Percentiles rank a stretch among this genome's conserved stretches.
These are phyloP conservation scores for Bombycilla garrulus DNA, from an alignment of 2,113 vertebrate genomes.

Conservation along the genomic window DNA sequence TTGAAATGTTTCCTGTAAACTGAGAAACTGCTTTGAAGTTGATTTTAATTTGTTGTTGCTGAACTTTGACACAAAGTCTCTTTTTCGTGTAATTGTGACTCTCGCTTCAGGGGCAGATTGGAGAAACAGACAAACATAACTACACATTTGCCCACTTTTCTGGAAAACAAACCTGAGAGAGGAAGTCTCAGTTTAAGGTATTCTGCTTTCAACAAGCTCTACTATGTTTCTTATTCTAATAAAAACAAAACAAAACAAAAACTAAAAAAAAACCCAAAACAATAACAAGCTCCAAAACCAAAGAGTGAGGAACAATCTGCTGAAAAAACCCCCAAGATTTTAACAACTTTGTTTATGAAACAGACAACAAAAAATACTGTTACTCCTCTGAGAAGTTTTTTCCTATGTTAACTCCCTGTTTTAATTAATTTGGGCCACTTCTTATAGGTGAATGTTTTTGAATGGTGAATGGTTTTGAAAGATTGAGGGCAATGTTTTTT, in stretches of 20 bases:
- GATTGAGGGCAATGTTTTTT: not conserved
- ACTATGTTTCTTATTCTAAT: not conserved
- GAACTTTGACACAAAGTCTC: not conserved
- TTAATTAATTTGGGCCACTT: not conserved
- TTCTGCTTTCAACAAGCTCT: not conserved
- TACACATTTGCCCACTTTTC: not conserved
- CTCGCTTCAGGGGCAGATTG: not conserved
- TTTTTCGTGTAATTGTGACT: fast-evolving
- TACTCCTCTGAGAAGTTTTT: not conserved
- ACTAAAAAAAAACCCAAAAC: not conserved
- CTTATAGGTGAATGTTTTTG: not conserved
- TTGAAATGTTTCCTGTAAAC: not conserved
- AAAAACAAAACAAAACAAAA: not conserved
- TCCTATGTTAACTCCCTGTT: not conserved
- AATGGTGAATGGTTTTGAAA: not conserved
- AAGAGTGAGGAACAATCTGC: not conserved
- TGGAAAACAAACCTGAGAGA: not conserved
- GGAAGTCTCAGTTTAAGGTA: not conserved
- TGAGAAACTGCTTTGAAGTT: not conserved
- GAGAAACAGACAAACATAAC: not conserved
- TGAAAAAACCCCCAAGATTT: not conserved
- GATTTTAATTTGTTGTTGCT: not conserved
- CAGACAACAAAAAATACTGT: not conserved
- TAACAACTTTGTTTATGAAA: not conserved
- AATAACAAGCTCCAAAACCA: not conserved